Evolutionary conservation across 2,113 vertebrate genomes (phyloP).

Genomic region (Apodemus speciosus): DNA sequence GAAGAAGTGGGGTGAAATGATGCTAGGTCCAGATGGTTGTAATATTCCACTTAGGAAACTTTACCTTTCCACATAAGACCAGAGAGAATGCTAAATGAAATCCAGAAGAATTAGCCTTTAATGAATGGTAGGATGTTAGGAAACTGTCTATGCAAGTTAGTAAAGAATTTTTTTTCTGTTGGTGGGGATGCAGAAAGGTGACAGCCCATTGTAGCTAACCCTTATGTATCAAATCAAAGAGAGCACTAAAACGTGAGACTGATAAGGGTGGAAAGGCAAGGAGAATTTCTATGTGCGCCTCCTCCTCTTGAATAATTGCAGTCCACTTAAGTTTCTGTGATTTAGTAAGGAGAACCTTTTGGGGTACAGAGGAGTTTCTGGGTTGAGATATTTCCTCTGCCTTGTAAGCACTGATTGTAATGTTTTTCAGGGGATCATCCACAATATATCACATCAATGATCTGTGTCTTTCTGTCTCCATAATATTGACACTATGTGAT

Average conservation of each 20-base stretch:
- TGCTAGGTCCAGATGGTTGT: background rate
- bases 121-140: background rate
- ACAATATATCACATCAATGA: conserved; percentile 16
- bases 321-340: background rate
- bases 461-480: background rate
- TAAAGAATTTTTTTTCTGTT: background rate
- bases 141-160: background rate
- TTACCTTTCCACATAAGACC: background rate
- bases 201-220: background rate
- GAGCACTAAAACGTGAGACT: background rate
- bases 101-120: background rate
- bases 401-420: conserved; percentile 8
- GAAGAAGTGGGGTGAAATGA: background rate
- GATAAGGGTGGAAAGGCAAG: background rate
- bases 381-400: background rate
- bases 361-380: background rate
- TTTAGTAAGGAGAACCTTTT: background rate
- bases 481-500: conserved; percentile 29
- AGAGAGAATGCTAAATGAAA: background rate
- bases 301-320: conserved; percentile 2
- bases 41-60: background rate
- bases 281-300: background rate
- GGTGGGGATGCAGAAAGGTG: background rate
- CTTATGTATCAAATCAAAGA: background rate
- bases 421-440: conserved; percentile 48